These are phyloP conservation scores for Camarhynchus parvulus DNA, from an alignment of 2,113 vertebrate genomes.

Conservation along the genomic window DNA sequence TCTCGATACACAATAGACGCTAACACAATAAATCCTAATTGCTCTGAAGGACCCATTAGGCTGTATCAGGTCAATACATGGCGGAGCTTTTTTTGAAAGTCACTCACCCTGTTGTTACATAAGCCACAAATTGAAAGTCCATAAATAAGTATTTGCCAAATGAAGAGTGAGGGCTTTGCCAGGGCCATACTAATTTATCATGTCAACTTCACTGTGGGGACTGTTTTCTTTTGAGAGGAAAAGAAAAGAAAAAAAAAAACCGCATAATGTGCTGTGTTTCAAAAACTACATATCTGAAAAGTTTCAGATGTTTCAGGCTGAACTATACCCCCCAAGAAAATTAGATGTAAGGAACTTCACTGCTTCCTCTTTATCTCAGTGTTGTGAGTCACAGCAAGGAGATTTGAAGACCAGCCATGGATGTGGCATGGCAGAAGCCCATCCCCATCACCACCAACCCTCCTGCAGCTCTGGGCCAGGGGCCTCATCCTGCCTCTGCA, in stretches of 20 bases:
- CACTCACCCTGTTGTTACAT: constrained; percentile 39
- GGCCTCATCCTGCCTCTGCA: not conserved
- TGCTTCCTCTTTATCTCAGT: not conserved
- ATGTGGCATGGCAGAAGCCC: not conserved
- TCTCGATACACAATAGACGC: constrained; percentile 49
- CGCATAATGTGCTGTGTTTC: not conserved
- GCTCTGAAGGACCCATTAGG: constrained; percentile 74
- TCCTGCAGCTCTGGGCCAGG: not conserved
- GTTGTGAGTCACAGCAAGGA: not conserved
- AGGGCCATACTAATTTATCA: constrained; percentile 64
- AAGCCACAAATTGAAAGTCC: constrained; percentile 47
- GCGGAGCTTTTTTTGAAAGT: constrained; percentile 31
- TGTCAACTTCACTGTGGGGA: constrained; percentile 27
- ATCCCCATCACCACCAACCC: not conserved
- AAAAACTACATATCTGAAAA: not conserved
- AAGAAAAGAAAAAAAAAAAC: not conserved
- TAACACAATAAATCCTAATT: constrained; percentile 71
- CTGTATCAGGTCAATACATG: constrained; percentile 62
- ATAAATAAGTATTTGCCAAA: constrained; percentile 66
- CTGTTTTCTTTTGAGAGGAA: constrained; percentile 35
- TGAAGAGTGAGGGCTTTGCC: constrained; percentile 50
- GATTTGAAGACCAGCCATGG: not conserved
- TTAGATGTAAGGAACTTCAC: not conserved
- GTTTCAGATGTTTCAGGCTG: not conserved
- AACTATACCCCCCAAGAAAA: not conserved